Evolutionary conservation across 2,797 vertebrate genomes (phyloP), one percentile per base, ranked within the genome.

Genomic region (Coluber constrictor): DNA sequence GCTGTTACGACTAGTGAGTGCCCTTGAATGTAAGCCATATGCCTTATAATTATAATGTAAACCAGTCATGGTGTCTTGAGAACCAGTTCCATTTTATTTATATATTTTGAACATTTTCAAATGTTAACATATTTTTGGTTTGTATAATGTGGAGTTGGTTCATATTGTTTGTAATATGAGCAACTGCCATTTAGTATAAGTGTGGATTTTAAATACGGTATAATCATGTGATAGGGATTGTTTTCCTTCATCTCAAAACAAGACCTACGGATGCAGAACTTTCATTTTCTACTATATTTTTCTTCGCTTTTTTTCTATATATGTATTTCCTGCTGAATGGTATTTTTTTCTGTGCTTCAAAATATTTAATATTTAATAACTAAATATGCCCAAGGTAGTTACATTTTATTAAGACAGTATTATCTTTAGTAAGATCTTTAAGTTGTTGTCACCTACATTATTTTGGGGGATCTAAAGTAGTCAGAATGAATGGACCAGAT

Each of bases 1-100:
- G 94, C 92, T 95, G 57, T 43, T 89, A 43, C 86, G 37, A 91
- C 10, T 29, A 25, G 27, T 74, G 54, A 88, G 60, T 87, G 54
- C 61, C 55, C 89, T 90, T 90, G 83, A 90, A 51, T 90, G 27
- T 29, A 87, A 87, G 51, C 92, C 83, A 87, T 87, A 29, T 89
- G 55, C 29, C 32, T 79, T 70, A 92, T 18, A 54, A 9, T 16
- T 83, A 83, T 86, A 20, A 63, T 43, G 51, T 32, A n/a, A 90
- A 59, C 32, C 37, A 87, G 27, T 29, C 15, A 8, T 70, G 54
- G 27, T 86, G 70, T 12, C 70, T 20, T 86, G 66, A 43, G 86
- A 70, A 90, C 63, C 2, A 11, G 20, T 37, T 32, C 18, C 8
- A 20, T 55, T 90, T 66, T 70, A 90, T 70, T 57, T 70, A 59